Percentiles rank a stretch among this genome's conserved stretches.
Conservation (phyloP, 2,888 invertebrate genomes). For the Clostera curtula region DNA sequence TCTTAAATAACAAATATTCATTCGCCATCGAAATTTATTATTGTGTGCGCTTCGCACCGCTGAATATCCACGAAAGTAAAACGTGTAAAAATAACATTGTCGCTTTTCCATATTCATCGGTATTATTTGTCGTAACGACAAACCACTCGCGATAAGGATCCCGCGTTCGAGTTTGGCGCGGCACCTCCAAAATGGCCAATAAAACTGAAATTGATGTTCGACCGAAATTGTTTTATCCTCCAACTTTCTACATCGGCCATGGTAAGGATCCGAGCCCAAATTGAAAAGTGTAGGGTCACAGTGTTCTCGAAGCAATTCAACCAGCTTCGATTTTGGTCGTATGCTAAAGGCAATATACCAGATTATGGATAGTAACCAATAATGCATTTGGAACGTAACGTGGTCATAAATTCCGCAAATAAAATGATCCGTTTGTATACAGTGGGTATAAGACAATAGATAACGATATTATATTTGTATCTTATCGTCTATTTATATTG, state of each 20-base stretch:
- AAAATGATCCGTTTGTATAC: too few species aligned
- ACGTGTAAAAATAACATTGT: slow-evolving; percentile 15
- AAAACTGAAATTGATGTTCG: slow-evolving; percentile 34
- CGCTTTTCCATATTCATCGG: slow-evolving; percentile 22
- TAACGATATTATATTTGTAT: too few species aligned
- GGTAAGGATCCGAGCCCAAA: slow-evolving; percentile 53
- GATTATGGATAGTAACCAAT: too few species aligned
- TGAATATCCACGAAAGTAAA: slow-evolving; percentile 16
- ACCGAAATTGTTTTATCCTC: slow-evolving; percentile 49
- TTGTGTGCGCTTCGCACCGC: too few species aligned
- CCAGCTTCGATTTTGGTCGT: not conserved
- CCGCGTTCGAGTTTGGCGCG: slow-evolving; percentile 25
- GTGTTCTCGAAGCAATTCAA: not conserved
- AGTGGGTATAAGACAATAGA: too few species aligned
- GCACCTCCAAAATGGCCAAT: slow-evolving; percentile 28
- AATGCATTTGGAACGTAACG: too few species aligned
- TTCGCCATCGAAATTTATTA: too few species aligned
- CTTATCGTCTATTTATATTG: too few species aligned
- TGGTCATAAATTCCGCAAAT: too few species aligned
- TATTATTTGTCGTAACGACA: slow-evolving; percentile 28
- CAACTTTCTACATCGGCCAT: slow-evolving; percentile 38
- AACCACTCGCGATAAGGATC: slow-evolving; percentile 25
- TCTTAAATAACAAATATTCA: too few species aligned
- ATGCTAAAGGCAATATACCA: not conserved
- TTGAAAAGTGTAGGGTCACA: slow-evolving; percentile 43